Base-by-base conservation (phyloP, 1,140 invertebrate species). In the Bradysia coprophila region DNA sequence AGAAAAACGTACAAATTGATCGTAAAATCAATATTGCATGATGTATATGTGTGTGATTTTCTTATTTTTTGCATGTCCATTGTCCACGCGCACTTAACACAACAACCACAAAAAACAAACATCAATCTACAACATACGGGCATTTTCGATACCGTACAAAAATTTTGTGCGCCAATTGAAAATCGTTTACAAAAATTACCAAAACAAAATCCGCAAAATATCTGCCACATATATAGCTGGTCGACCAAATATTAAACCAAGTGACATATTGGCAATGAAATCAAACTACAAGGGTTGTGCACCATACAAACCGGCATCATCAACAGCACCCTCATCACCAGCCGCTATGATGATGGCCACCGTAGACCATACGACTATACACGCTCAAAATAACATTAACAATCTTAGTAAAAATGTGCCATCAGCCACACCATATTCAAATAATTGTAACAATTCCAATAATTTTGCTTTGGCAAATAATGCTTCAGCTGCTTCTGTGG, bases 271-370 rank as follows among this genome's bases (percentile, higher is more conserved):
- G 13, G 31, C 41, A 9, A 33, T 18, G 8, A 15, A 10, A 33
- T 24, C 40, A n/a, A 42, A 42, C 21, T 42, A 33, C 32, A 42
- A 42, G 24, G 41, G 32, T 6, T 36, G 41, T 16, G 9, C 8
- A 9, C 41, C 41, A 22, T 42, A 36, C 15, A 42, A 41, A 31
- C 40, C 40, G 19, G 40, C 23, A 20, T 21, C 40, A 15, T 10
- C 13, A 18, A 5, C 21, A 18, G 11, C 22, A n/a, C 11, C 21
- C 4, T 15, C 11, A 20, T 9, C 40, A 4, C 40, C 18, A 31
- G 20, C 38, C 9, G 19, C 38, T 13, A 8, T 22, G 21, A 9
- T 41, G 16, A 28, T 28, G 13, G 24, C 24, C 6, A 28, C 13
- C 6, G 24, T 13, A 8, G 24, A 28, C 24, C 24, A 28, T 28